Percentiles rank a stretch among this genome's conserved stretches.
These are phyloP conservation scores for Lepidurus apus DNA, from an alignment of 1,140 invertebrate species.

Conservation along the genomic window DNA sequence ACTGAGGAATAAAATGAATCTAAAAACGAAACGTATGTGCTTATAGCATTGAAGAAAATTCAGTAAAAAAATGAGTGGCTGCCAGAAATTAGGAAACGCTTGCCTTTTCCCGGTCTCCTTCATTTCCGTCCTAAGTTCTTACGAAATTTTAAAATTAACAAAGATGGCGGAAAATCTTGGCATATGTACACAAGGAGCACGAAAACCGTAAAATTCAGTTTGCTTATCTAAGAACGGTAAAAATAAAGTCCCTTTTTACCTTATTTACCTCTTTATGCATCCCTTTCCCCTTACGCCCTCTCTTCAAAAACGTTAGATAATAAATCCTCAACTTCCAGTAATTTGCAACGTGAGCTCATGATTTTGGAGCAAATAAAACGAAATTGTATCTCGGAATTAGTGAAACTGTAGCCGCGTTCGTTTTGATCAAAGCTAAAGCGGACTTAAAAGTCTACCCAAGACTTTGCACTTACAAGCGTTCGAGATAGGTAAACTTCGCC, in stretches of 20 bases:
- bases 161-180: not conserved
- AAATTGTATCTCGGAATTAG: too few relatives aligned
- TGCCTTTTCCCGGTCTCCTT: not conserved
- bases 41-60: not conserved
- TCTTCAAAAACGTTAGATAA: not conserved
- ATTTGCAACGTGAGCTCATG: too few relatives aligned
- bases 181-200: not conserved
- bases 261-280: not conserved
- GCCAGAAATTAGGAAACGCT: not conserved
- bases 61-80: not conserved
- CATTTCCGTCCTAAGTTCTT: not conserved
- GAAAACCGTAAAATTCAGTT: not conserved
- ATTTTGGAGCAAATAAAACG: too few relatives aligned
- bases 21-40: not conserved
- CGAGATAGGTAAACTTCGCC: too few relatives aligned
- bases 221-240: constrained; percentile 1
- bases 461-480: too few relatives aligned
- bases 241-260: constrained; percentile 7
- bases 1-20: not conserved
- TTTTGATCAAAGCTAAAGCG: too few relatives aligned
- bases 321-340: not conserved
- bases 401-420: too few relatives aligned
- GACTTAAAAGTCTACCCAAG: too few relatives aligned
- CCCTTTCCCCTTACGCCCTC: not conserved
- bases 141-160: not conserved